These are phyloP conservation scores for Ascaphus truei DNA, from an alignment of 2,113 vertebrate species.

Conservation along the genomic window DNA sequence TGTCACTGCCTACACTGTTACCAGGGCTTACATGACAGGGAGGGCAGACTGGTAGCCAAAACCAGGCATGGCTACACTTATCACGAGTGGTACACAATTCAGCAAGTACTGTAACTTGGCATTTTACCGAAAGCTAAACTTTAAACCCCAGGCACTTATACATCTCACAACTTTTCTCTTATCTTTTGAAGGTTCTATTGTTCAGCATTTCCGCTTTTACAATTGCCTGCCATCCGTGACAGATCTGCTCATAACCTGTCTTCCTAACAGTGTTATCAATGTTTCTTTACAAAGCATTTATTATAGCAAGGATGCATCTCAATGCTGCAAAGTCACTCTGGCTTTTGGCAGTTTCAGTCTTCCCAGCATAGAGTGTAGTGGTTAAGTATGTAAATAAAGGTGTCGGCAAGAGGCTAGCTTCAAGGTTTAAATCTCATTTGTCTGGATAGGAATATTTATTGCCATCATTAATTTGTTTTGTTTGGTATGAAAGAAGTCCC, in stretches of 20 bases:
- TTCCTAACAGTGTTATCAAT: background rate
- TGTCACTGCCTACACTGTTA: too few species aligned
- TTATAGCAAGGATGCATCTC: background rate
- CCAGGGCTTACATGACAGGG: too few species aligned
- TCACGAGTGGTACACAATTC: too few species aligned
- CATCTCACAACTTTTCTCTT: background rate
- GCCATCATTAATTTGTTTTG: conserved; percentile 39
- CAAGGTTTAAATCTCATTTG: rapidly evolving
- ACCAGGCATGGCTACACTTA: too few species aligned
- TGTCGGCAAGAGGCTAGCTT: rapidly evolving
- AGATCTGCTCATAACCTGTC: background rate
- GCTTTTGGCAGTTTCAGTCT: background rate
- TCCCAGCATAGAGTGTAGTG: background rate
- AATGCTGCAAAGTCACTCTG: background rate
- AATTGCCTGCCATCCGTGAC: background rate
- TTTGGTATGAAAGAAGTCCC: conserved; percentile 39
- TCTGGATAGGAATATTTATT: conserved; percentile 43
- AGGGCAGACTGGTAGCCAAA: too few species aligned
- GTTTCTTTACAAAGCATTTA: background rate
- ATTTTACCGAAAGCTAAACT: background rate
- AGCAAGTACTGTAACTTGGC: too few species aligned
- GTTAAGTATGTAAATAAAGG: background rate
- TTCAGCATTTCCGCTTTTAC: too few species aligned
- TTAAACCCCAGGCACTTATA: background rate
- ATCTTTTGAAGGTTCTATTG: too few species aligned